phyloP scores from a whole-genome alignment of 2,888 invertebrate genomes.

The Perithous albicinctus region DNA sequence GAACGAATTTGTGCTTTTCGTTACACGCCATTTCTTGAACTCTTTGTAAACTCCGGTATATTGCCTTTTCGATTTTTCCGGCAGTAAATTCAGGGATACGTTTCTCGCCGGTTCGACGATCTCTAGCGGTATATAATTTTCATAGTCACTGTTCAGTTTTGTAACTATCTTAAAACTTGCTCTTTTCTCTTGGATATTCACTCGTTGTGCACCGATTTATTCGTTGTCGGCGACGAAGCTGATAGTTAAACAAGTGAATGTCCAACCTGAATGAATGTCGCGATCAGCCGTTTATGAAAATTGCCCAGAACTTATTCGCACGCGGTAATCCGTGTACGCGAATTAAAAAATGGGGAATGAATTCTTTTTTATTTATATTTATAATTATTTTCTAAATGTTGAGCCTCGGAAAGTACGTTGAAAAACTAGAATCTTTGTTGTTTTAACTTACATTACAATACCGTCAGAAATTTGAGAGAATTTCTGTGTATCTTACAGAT shows the following conservation, averaged over 20 bases:
- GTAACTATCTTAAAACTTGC: too few species aligned
- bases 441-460: too few species aligned
- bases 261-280: not conserved
- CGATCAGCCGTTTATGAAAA: constrained; percentile 8
- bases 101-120: not conserved
- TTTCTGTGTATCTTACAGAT: too few species aligned
- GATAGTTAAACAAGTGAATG: not conserved
- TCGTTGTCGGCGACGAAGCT: not conserved
- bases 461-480: too few species aligned
- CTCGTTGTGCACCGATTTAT: not conserved
- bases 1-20: constrained; percentile 18
- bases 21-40: constrained; percentile 47
- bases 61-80: constrained; percentile 16
- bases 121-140: not conserved
- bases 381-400: too few species aligned
- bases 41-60: constrained; percentile 32
- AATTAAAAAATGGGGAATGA: too few species aligned
- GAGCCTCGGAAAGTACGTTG: too few species aligned
- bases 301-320: not conserved
- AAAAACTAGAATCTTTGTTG: too few species aligned
- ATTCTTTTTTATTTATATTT: too few species aligned
- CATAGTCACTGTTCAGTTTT: not conserved
- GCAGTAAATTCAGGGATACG: constrained; percentile 13
- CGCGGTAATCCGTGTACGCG: too few species aligned
- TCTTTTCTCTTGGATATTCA: too few species aligned